Evolutionary conservation across 2,888 invertebrate genomes (phyloP).

Genomic region (Cheilosia variabilis): DNA sequence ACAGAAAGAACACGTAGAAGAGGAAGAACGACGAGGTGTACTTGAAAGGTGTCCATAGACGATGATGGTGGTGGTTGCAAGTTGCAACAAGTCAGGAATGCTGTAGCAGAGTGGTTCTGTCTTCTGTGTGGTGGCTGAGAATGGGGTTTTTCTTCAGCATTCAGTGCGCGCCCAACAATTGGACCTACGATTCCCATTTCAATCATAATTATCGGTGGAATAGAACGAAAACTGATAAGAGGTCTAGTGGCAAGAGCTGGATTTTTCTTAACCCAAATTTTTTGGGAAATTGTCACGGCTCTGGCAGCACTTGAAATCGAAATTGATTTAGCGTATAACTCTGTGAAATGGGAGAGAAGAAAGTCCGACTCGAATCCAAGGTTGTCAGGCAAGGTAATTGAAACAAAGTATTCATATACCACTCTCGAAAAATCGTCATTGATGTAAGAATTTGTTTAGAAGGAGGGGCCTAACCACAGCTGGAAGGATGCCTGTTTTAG

Average conservation of each 20-base stretch:
- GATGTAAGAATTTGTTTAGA: no score
- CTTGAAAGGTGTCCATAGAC: conserved; percentile 47
- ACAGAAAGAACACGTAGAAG: conserved; percentile 33
- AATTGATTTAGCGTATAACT: not conserved
- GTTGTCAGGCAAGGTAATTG: no score
- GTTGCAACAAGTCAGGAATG: conserved; percentile 53
- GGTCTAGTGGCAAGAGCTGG: not conserved
- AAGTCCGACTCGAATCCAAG: no score
- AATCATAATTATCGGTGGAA: conserved; percentile 14
- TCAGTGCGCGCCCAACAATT: conserved; percentile 21
- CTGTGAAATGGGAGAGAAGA: no score
- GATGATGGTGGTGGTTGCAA: conserved; percentile 54
- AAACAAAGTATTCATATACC: no score
- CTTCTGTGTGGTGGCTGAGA: conserved; percentile 61
- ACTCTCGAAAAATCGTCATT: no score
- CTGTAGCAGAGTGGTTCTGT: conserved; percentile 45
- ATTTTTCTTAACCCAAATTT: not conserved
- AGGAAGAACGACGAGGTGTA: conserved; percentile 50
- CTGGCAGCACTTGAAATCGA: not conserved
- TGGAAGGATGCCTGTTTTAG: no score
- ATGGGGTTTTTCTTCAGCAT: conserved; percentile 48
- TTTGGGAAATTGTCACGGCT: not conserved
- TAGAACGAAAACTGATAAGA: conserved; percentile 38
- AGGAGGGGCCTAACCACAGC: no score
- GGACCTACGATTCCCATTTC: conserved; percentile 15